Evolutionary conservation across 2,797 vertebrate species (phyloP).

Genomic region (Sylvilagus floridanus): DNA sequence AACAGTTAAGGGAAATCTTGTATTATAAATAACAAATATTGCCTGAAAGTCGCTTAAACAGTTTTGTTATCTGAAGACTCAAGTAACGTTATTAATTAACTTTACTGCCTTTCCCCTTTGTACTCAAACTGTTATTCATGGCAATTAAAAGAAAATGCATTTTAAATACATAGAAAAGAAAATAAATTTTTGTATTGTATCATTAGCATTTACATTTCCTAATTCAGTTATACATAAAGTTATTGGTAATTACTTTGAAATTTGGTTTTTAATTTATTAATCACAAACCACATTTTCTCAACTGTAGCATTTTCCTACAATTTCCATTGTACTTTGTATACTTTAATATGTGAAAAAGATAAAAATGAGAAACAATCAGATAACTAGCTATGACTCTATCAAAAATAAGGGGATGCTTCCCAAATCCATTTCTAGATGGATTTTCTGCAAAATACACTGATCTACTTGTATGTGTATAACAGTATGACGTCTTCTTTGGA

Average conservation of each 20-base stretch:
- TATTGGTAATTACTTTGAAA: constrained; percentile 21
- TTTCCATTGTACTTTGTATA: constrained; percentile 22
- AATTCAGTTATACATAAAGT: constrained; percentile 2
- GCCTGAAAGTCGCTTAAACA: constrained; percentile 7
- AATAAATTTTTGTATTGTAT: constrained; percentile 40
- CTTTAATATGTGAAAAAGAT: neutral
- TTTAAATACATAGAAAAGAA: constrained; percentile 56
- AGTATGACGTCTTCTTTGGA: neutral
- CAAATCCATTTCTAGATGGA: neutral
- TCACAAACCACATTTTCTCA: constrained; percentile 23
- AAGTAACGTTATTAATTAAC: constrained; percentile 11
- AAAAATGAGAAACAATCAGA: constrained; percentile 16
- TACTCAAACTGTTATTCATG: constrained; percentile 42
- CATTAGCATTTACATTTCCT: constrained; percentile 21
- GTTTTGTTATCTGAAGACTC: constrained; percentile 1
- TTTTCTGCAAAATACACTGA: neutral
- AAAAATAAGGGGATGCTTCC: neutral
- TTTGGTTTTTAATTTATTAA: constrained; percentile 30
- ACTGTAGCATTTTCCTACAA: neutral
- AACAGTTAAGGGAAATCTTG: constrained; percentile 31
- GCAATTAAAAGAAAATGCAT: constrained; percentile 37
- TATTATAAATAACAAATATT: constrained; percentile 36
- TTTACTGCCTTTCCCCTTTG: constrained; percentile 26
- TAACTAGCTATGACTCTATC: neutral
- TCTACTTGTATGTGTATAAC: neutral